A percentile compares a stretch with the other conserved stretches of the same genome.
These are phyloP conservation scores for Emydoidea blandingii DNA, from an alignment of 2,797 vertebrate genomes.

Conservation along the genomic window DNA sequence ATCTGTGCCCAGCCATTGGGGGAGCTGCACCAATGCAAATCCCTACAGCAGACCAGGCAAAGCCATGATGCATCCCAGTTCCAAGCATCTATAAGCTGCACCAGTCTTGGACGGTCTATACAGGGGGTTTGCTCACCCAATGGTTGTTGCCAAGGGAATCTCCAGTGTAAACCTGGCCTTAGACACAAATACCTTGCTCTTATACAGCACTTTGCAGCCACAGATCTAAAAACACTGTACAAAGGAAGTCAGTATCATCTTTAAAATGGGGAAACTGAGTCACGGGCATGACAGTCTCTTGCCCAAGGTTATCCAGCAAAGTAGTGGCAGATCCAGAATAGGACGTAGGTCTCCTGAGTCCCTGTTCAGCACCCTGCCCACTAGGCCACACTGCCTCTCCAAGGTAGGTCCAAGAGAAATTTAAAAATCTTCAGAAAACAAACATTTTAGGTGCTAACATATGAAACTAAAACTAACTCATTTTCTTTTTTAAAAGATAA, in stretches of 20 bases:
- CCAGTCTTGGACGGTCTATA: background rate
- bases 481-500: background rate
- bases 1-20: background rate
- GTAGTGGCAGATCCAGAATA: background rate
- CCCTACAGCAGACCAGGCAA: background rate
- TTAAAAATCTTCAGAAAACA: background rate
- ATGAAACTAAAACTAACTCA: background rate
- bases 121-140: background rate
- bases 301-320: background rate
- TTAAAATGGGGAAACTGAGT: background rate
- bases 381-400: background rate
- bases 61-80: fast-evolving
- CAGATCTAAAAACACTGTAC: background rate
- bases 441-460: background rate
- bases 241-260: background rate
- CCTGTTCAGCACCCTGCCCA: background rate
- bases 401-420: background rate
- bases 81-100: background rate
- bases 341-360: background rate
- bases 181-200: background rate
- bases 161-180: background rate
- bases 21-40: background rate
- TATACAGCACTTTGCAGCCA: background rate
- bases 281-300: background rate
- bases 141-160: background rate